Conservation (phyloP, 2,113 vertebrate species). For the Semnopithecus entellus region DNA sequence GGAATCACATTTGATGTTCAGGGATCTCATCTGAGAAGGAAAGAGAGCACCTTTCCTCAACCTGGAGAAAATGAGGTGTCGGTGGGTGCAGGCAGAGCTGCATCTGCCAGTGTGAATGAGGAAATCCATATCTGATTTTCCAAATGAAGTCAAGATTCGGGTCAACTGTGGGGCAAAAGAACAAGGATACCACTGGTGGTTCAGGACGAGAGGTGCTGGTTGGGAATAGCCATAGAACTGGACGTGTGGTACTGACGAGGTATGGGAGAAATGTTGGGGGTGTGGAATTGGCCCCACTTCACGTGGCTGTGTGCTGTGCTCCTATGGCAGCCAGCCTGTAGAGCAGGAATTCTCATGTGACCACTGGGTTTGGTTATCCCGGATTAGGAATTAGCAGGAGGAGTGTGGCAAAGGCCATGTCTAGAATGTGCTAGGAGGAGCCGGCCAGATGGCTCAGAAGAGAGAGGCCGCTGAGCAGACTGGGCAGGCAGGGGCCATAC, state of each 20-base stretch:
- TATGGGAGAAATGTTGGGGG: not conserved
- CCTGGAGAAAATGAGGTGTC: no score
- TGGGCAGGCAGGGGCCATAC: not conserved
- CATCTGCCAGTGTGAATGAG: not conserved
- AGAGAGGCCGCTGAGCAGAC: not conserved
- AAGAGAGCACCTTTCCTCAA: not conserved
- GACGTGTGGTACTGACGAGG: not conserved
- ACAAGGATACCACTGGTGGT: accelerated
- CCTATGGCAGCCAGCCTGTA: not conserved
- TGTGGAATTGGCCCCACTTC: not conserved
- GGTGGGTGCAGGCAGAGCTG: not conserved
- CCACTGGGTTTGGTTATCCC: not conserved
- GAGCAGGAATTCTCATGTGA: not conserved
- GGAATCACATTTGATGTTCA: not conserved
- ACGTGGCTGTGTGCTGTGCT: accelerated
- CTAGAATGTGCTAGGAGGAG: not conserved
- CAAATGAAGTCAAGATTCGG: not conserved
- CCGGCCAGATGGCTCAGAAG: not conserved
- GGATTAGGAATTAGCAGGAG: not conserved
- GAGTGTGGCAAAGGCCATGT: not conserved
- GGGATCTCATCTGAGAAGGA: not conserved
- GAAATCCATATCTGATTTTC: not conserved
- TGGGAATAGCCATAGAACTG: no score
- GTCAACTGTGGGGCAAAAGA: not conserved
- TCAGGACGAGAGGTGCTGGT: no score